Base-by-base conservation (phyloP, 2,797 vertebrate genomes). In the Cetoscarus ocellatus region DNA sequence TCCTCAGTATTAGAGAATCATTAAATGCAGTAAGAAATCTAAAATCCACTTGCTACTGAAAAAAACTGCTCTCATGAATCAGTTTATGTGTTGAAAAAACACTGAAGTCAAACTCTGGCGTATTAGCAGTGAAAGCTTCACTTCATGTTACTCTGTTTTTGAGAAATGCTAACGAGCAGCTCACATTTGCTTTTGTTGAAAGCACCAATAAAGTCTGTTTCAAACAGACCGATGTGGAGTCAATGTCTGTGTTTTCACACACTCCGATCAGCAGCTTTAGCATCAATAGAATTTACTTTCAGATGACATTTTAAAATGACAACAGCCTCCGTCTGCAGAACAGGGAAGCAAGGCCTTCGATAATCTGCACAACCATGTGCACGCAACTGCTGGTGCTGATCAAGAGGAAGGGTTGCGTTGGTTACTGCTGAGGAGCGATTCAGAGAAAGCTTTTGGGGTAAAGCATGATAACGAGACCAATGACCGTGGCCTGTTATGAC, bases 191-290 rank as follows among this genome's bases (percentile, higher is more conserved):
- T 49, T 27, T 52, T 0, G 15, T n/a, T 15, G 8, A 69, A 19
- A 48, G 12, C 38, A 17, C 47, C 17, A 55, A 9, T 60, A 67
- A 61, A 59, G 18, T 56, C 36, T 64, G 53, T 67, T 65, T 17
- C 12, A 51, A 55, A 49, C 15, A 58, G 47, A 58, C 18, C 17
- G 17, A 19, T 14, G 1, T 10, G 13, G 10, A 8, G 47, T 69
- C 18, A 17, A 12, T 60, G 43, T 48, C 40, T 62, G 43, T 63
- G 18, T 67, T 70, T 58, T 67, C 48, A 66, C 71, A 66, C 52
- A 19, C 65, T 68, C 18, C 65, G 27, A 57, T 61, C 42, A 61
- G 43, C 52, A 66, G 53, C 58, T 57, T 42, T 48, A 66, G 53
- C 53, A 61, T 42, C 50, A 42, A 15, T 43, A 38, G 38, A 7